Base-by-base conservation (phyloP, 1,140 invertebrate genomes). In the Leptinotarsa texana region DNA sequence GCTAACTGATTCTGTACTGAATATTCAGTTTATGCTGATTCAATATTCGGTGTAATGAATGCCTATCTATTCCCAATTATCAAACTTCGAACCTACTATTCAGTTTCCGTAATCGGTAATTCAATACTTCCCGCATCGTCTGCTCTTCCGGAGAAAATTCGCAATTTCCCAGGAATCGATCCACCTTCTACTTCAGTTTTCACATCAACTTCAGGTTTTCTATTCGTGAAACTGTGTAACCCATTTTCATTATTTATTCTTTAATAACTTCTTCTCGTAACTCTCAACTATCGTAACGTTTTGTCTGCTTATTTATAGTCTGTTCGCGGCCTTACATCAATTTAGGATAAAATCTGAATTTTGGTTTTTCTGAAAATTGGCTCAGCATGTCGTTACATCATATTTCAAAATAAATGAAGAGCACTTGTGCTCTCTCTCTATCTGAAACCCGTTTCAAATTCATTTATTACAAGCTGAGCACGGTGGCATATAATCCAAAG, bases 401-500 rank as follows among this genome's bases (percentile, higher is more conserved):
- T 57, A 57, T 17, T 57, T 57, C n/a, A 57, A n/a, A 57, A 15
- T 57, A 8, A 57, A 57, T 57, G n/a, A 57, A 18, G 51, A 42
- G 24, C 65, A 67, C 24, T 67, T 42, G 42, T 67, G 24, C 65
- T 24, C 65, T 42, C 27, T 24, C 65, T 42, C 4, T 6, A 21
- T 8, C 22, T 24, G 8, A 0, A 42, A n/a, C 65, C n/a, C n/a
- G 42, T 27, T 67, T 42, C 65, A 27, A 67, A 67, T 33, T 67
- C 65, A 67, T 67, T 67, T 42, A 42, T 67, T 33, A 67, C 27
- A 67, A 67, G 65, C 65, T 18, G 42, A 67, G 65, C 15, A 17
- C 65, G 65, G 24, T 42, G 65, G 65, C 65, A 67, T 67, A 15
- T 67, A 67, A 67, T 67, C 65, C 74, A 63, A 42, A 24, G 18